These are phyloP conservation scores for Pasiphila rectangulata DNA, from an alignment of 2,888 invertebrate genomes.

Conservation along the genomic window DNA sequence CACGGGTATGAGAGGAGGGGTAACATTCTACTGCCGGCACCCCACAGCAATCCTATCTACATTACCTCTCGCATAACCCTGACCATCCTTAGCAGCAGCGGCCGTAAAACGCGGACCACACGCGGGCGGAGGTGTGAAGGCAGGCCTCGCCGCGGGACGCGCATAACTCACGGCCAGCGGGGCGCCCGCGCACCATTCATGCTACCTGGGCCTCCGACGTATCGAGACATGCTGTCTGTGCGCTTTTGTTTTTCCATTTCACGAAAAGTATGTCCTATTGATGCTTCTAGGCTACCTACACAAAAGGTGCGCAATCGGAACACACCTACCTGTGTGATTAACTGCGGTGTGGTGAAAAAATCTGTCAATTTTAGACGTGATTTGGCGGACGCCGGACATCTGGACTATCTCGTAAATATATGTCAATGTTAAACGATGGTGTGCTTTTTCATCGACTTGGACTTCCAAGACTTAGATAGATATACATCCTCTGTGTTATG, in stretches of 20 bases:
- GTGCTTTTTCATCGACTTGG: no score
- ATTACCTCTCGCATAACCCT: constrained; percentile 38
- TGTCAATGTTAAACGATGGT: no score
- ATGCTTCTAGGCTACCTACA: neutral
- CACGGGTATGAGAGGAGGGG: no score
- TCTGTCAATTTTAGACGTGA: neutral
- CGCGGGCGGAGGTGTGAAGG: constrained; percentile 81
- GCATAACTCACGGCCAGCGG: constrained; percentile 79
- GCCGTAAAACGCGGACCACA: constrained; percentile 77
- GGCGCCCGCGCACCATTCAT: constrained; percentile 73
- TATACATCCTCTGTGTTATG: no score
- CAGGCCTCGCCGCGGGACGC: constrained; percentile 69
- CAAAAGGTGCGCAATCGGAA: neutral
- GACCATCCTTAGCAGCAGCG: constrained; percentile 55
- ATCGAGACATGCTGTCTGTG: constrained; percentile 69
- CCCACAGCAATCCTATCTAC: neutral
- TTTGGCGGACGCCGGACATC: no score
- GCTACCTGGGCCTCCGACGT: constrained; percentile 58
- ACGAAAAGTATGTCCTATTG: constrained; percentile 1
- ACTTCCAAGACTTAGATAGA: no score
- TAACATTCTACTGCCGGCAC: no score
- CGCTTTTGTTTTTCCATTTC: constrained; percentile 41
- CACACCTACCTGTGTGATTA: neutral
- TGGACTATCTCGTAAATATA: no score
- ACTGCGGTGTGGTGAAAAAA: neutral